A percentile compares a stretch with the other conserved stretches of the same genome.
Conservation (phyloP, 2,797 vertebrate species). For the Eulemur mongoz region DNA sequence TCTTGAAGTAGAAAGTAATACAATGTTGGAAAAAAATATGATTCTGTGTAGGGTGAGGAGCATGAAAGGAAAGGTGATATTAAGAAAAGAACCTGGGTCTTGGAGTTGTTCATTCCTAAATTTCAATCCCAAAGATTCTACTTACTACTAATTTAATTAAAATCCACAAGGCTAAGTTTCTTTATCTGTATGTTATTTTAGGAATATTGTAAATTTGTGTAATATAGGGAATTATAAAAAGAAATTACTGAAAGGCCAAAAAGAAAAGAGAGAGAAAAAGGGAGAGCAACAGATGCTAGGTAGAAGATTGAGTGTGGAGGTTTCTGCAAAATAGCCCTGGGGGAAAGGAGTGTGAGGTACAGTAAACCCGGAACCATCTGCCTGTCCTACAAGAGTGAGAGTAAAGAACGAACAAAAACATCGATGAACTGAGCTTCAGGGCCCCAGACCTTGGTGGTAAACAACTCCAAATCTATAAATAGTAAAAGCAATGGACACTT, state of each 20-base stretch:
- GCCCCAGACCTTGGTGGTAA: background rate
- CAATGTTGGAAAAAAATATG: background rate
- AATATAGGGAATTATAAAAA: background rate
- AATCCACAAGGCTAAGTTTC: background rate
- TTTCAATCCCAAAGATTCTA: background rate
- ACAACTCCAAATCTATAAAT: background rate
- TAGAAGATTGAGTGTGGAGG: background rate
- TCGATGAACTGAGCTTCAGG: background rate
- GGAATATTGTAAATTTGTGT: background rate
- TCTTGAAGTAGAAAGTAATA: background rate
- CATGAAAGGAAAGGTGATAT: background rate
- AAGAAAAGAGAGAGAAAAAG: background rate
- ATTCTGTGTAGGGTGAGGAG: background rate
- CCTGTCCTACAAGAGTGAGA: background rate
- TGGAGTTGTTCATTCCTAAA: background rate
- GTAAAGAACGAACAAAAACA: background rate
- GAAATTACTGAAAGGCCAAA: background rate
- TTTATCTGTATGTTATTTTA: background rate
- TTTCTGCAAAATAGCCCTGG: background rate
- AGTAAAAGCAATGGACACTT: background rate
- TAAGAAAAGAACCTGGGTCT: background rate
- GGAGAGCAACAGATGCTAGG: background rate
- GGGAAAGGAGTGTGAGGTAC: background rate
- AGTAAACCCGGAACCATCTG: background rate
- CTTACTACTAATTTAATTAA: background rate